Conservation (phyloP, 2,113 vertebrate species). For the Campylorhamphus procurvoides region DNA sequence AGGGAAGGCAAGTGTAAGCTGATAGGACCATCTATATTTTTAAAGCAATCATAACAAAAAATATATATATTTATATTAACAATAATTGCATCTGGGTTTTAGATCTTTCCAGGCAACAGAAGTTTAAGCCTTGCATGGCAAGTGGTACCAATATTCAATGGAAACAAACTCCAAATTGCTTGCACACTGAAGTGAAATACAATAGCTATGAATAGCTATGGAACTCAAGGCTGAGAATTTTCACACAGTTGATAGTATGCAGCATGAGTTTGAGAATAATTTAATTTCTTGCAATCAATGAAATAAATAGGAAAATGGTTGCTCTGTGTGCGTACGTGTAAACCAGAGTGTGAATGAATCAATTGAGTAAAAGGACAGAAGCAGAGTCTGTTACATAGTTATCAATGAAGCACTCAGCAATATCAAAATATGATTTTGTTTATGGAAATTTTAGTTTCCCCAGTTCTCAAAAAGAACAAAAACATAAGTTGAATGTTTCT, state of each 20-base stretch:
- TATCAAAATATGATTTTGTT: neutral
- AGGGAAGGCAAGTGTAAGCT: neutral
- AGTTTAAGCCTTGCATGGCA: conserved; percentile 3
- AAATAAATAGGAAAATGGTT: neutral
- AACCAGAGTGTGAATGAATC: neutral
- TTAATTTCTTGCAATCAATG: neutral
- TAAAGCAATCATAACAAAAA: neutral
- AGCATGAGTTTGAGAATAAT: conserved; percentile 3
- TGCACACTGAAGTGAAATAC: neutral
- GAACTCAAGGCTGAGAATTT: neutral
- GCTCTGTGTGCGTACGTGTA: neutral
- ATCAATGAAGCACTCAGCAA: neutral
- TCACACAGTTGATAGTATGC: neutral
- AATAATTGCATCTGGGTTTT: conserved; percentile 4
- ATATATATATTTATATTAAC: neutral
- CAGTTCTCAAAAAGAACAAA: neutral
- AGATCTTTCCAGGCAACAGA: neutral
- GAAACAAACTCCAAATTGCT: conserved; percentile 4
- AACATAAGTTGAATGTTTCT: neutral
- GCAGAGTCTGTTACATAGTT: neutral
- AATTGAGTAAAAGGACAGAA: neutral
- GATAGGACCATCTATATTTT: neutral
- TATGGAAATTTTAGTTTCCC: neutral
- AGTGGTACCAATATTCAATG: neutral
- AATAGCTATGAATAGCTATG: neutral